Conservation (phyloP, 2,888 invertebrate genomes). For the Trichopria drosophilae region DNA sequence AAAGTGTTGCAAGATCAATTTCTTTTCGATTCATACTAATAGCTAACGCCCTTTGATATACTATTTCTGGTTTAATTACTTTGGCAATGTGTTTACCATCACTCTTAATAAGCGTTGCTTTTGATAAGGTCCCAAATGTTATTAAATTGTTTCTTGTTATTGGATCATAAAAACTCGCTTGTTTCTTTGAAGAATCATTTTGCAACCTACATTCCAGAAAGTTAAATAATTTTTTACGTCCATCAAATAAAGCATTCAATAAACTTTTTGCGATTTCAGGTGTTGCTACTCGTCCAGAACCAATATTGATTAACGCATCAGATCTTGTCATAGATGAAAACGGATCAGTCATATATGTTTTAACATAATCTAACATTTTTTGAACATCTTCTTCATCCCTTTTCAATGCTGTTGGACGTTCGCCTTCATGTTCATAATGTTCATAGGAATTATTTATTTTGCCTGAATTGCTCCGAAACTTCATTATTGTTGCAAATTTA, state of each 20-base stretch:
- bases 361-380: neutral
- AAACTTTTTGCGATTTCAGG: neutral
- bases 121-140: neutral
- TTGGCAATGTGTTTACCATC: slow-evolving; percentile 3
- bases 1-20: slow-evolving; percentile 1
- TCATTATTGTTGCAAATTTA: neutral
- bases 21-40: slow-evolving; percentile 1
- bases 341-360: slow-evolving; percentile 1
- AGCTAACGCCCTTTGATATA: slow-evolving; percentile 12
- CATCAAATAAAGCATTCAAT: neutral
- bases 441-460: neutral
- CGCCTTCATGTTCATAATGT: slow-evolving; percentile 3
- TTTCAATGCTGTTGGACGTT: neutral
- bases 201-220: neutral
- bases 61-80: neutral
- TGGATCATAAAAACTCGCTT: neutral
- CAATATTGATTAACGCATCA: neutral
- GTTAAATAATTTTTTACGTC: neutral
- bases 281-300: slow-evolving; percentile 3
- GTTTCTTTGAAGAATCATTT: neutral
- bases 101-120: neutral
- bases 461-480: neutral
- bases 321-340: neutral
- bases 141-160: neutral
- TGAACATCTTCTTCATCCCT: slow-evolving; percentile 1